These are phyloP conservation scores for Helobdella robusta DNA, from an alignment of 2,888 invertebrate genomes.

Conservation along the genomic window DNA sequence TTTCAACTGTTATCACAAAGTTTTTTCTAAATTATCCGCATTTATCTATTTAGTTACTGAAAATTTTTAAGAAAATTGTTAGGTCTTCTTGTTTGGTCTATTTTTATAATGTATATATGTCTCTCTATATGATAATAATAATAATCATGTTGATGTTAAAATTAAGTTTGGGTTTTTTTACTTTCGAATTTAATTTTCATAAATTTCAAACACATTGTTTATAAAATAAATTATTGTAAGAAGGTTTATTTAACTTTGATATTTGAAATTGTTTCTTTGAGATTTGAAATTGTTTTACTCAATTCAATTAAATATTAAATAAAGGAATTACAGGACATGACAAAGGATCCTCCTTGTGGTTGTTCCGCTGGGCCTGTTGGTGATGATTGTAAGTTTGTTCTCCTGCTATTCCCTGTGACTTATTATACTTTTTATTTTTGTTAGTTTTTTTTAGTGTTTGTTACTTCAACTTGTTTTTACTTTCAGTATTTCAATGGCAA, in stretches of 20 bases:
- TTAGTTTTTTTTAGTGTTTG: background rate
- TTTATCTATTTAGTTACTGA: background rate
- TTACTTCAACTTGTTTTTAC: slow-evolving; percentile 13
- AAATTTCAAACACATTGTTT: too few species aligned
- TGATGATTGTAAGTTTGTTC: slow-evolving; percentile 77
- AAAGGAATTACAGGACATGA: slow-evolving; percentile 98
- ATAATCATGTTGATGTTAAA: too few species aligned
- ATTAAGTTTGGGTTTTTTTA: too few species aligned
- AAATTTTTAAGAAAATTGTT: background rate
- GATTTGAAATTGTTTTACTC: slow-evolving; percentile 6
- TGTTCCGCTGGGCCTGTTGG: slow-evolving; percentile 99
- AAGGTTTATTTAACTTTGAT: too few species aligned
- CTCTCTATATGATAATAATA: too few species aligned
- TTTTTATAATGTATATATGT: too few species aligned
- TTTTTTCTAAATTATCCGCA: background rate
- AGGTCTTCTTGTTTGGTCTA: background rate
- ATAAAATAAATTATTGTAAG: too few species aligned
- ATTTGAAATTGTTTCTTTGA: background rate
- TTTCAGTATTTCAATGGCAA: slow-evolving; percentile 96
- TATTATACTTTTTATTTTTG: background rate
- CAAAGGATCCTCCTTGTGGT: slow-evolving; percentile 99
- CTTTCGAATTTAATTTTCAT: too few species aligned
- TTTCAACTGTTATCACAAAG: slow-evolving; percentile 3
- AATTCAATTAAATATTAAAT: too few species aligned
- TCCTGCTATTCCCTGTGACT: background rate